Conservation (phyloP, 2,797 vertebrate species). For the Helostoma temminkii region DNA sequence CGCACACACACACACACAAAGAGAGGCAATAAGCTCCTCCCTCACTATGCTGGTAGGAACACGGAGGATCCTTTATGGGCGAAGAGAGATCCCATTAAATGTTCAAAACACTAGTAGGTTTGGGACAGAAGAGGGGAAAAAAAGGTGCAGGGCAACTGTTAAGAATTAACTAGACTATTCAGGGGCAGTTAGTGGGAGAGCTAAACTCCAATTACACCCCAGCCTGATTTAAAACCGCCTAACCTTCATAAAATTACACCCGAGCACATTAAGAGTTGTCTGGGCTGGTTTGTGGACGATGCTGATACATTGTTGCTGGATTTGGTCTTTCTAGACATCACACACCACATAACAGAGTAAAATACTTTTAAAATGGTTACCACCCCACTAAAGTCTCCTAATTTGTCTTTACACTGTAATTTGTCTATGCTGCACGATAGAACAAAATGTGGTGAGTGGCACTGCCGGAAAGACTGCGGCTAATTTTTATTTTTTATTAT, state of each 20-base stretch:
- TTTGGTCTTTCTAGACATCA: conserved; percentile 28
- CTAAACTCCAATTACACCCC: conserved; percentile 77
- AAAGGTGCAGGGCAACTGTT: conserved; percentile 59
- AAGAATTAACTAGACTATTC: conserved; percentile 80
- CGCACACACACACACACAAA: conserved; percentile 28
- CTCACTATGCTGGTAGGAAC: conserved; percentile 87
- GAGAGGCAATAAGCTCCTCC: conserved; percentile 76
- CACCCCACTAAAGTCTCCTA: not conserved
- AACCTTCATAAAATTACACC: conserved; percentile 72
- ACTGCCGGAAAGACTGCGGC: not conserved
- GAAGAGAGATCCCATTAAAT: conserved; percentile 78
- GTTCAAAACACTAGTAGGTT: conserved; percentile 75
- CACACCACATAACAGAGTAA: conserved; percentile 19
- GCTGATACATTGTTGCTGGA: conserved; percentile 20
- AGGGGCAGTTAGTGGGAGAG: conserved; percentile 75
- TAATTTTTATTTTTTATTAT: not conserved
- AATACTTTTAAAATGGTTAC: conserved; percentile 3
- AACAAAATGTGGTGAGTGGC: not conserved
- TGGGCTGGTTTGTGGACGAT: conserved; percentile 51
- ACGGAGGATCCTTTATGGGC: conserved; percentile 82
- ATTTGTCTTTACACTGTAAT: conserved; percentile 30
- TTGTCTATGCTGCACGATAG: not conserved
- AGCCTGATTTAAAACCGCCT: conserved; percentile 68
- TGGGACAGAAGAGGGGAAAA: conserved; percentile 33
- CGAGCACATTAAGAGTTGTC: conserved; percentile 54